Base-by-base conservation (phyloP, 2,888 invertebrate genomes). In the Melieria crassipennis region DNA sequence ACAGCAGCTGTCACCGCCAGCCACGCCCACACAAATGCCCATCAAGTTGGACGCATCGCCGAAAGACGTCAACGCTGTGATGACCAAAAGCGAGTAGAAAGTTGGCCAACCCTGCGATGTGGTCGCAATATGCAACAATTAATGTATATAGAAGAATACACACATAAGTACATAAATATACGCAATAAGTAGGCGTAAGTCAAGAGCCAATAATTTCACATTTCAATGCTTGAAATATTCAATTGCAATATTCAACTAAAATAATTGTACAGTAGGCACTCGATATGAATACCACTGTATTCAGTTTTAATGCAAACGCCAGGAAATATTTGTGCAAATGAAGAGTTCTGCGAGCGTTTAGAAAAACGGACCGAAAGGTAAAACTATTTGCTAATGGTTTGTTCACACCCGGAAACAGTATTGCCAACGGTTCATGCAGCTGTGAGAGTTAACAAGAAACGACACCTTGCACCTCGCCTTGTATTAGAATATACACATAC, bases 1-100 rank as follows among this genome's bases (percentile, higher is more conserved):
- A 9, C 30, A 56, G 71, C 84, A 69, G 62, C 71, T 84, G 57
- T 84, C 84, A 71, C 84, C 84, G 10, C 84, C 84, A 9, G 82
- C 83, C 52, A 84, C 85, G 70, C 84, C 85, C 66, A 84, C 83
- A 6, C 82, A 78, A 56, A 64, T 72, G 7, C 50, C 71, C 62
- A 71, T 73, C 47, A 76, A 30, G 30, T 30, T 30, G 30, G 30
- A 45, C 42, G 6, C 67, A 67, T 7, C 67, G 67, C 9, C 67
- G 61, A 30, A 60, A 67, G 2, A 60, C 60, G 5, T 60, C 67
- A 16, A 30, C 30, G 30, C 30, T 30, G 30, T 60, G 13, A 52
- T 76, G 7, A 73, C 78, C 62, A 83, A 82, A 62, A 79, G 71
- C 71, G 82, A 82, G 64, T 71, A 74, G 57, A 67, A 42, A 52